These are phyloP conservation scores for Diplosoma virens DNA, from an alignment of 23 tunicate species.

Conservation along the genomic window DNA sequence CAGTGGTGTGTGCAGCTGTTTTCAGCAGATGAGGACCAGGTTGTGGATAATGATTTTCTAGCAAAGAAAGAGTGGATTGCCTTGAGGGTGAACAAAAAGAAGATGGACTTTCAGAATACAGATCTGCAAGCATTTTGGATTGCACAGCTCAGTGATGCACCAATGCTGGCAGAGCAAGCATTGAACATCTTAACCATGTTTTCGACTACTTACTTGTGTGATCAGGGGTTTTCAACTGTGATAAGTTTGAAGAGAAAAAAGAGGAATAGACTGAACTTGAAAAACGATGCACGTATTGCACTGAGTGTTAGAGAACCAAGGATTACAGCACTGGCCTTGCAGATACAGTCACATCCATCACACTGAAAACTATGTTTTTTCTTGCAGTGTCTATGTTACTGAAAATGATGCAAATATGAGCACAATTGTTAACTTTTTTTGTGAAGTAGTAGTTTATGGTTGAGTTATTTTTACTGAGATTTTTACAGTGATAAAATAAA, in stretches of 20 bases:
- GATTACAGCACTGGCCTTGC: slow-evolving; percentile 7
- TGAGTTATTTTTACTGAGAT: background rate
- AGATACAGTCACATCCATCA: slow-evolving; percentile 16
- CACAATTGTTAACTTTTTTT: background rate
- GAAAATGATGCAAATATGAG: too few relatives aligned
- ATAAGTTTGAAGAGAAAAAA: background rate
- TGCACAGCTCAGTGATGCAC: slow-evolving; percentile 2
- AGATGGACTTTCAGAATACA: slow-evolving; percentile 1
- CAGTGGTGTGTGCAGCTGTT: slow-evolving; percentile 25
- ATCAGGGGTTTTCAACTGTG: slow-evolving; percentile 7
- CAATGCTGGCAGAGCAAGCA: slow-evolving; percentile 27
- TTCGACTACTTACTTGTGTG: slow-evolving; percentile 15
- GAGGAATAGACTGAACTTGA: slow-evolving; percentile 22
- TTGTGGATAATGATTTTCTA: slow-evolving; percentile 3
- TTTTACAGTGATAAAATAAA: background rate
- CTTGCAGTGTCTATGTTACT: too few relatives aligned
- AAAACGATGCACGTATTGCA: slow-evolving; percentile 12
- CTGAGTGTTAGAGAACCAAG: background rate
- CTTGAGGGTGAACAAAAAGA: slow-evolving; percentile 16
- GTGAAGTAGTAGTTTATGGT: background rate
- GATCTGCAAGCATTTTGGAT: slow-evolving; percentile 9
- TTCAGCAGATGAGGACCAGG: slow-evolving; percentile 23
- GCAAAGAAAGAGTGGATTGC: slow-evolving; percentile 21
- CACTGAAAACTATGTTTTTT: slow-evolving; percentile 8
- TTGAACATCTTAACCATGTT: slow-evolving; percentile 8